These are phyloP conservation scores for Thalassoma bifasciatum DNA, from an alignment of 2,113 vertebrate species.

Conservation along the genomic window DNA sequence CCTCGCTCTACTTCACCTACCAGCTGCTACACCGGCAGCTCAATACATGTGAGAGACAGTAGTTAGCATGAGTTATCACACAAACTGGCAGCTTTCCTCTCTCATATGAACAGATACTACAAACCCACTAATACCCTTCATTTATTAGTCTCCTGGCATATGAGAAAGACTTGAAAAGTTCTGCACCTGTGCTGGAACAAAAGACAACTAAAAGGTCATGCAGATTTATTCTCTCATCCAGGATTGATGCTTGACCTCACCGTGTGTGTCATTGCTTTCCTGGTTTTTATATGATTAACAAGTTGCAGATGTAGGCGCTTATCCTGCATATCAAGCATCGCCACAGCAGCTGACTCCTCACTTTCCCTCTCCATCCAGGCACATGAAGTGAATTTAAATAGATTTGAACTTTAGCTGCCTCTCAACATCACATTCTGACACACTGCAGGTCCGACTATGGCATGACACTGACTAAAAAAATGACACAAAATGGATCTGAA, in stretches of 20 bases:
- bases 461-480: slow-evolving; percentile 4
- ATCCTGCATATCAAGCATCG: slow-evolving; percentile 67
- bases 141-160: neutral
- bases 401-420: slow-evolving; percentile 56
- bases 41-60: slow-evolving; percentile 18
- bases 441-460: slow-evolving; percentile 8
- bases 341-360: slow-evolving; percentile 74
- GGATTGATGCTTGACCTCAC: slow-evolving; percentile 61
- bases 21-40: slow-evolving; percentile 54
- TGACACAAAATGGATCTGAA: neutral
- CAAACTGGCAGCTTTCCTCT: slow-evolving; percentile 6
- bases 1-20: slow-evolving; percentile 61
- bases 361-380: slow-evolving; percentile 52
- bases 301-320: slow-evolving; percentile 67
- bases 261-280: slow-evolving; percentile 59
- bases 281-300: slow-evolving; percentile 74
- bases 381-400: slow-evolving; percentile 75
- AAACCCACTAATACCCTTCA: slow-evolving; percentile 25
- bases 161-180: neutral
- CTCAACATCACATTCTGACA: slow-evolving; percentile 53
- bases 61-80: slow-evolving; percentile 24
- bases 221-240: slow-evolving; percentile 39
- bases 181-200: slow-evolving; percentile 33
- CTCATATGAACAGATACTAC: slow-evolving; percentile 9
- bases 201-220: slow-evolving; percentile 60